Percentiles rank a stretch among this genome's conserved stretches.
Conservation (phyloP, 2,797 vertebrate species). For the Acridotheres tristis region DNA sequence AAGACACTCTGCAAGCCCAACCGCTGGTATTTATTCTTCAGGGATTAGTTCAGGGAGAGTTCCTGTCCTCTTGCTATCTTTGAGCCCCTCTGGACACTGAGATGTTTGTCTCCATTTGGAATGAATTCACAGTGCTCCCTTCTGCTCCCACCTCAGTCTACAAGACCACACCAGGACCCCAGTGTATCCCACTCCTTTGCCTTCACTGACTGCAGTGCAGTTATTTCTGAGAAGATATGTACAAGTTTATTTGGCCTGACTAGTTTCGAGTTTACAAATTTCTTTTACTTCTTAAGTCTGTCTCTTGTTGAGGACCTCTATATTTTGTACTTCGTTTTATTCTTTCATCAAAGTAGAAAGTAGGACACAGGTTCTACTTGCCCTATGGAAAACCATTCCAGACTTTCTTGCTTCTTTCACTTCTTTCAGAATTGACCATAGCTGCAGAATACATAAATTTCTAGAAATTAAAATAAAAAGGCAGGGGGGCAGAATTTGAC, state of each 20-base stretch:
- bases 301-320: background rate
- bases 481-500: fast-evolving
- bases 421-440: background rate
- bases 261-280: background rate
- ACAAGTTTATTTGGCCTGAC: background rate
- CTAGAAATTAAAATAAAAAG: background rate
- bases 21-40: background rate
- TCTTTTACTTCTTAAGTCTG: background rate
- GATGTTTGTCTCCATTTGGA: background rate
- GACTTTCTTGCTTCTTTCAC: background rate
- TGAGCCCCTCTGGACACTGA: background rate
- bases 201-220: background rate
- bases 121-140: background rate
- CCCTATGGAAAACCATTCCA: background rate
- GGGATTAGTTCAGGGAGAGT: background rate
- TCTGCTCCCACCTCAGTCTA: background rate
- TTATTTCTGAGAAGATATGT: background rate
- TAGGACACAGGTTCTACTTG: background rate
- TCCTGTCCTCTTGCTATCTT: background rate
- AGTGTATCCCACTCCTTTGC: background rate
- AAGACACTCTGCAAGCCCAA: background rate
- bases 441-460: background rate
- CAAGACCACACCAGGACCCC: background rate
- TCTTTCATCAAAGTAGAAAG: background rate
- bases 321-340: background rate